Conservation (phyloP, 1,140 invertebrate species). For the Bactericera cockerelli region DNA sequence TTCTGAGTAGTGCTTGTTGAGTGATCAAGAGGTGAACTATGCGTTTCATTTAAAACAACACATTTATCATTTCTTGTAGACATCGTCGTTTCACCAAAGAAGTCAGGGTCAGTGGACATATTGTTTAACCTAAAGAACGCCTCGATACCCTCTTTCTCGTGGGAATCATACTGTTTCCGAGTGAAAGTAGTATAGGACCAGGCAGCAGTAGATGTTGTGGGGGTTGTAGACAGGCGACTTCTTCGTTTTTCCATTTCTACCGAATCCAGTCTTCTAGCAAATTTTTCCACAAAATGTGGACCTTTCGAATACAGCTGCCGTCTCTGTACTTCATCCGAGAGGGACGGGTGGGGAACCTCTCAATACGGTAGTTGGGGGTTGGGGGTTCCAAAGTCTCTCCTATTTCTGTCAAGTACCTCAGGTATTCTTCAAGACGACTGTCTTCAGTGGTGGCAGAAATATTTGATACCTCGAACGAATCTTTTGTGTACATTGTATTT, state of each 20-base stretch:
- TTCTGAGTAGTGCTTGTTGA: no score
- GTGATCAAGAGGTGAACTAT: no score
- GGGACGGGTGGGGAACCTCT: not conserved
- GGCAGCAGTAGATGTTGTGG: not conserved
- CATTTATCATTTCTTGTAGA: no score
- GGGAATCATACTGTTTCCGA: not conserved
- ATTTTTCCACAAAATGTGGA: not conserved
- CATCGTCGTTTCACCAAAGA: no score
- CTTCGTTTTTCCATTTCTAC: not conserved
- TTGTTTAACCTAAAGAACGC: not conserved
- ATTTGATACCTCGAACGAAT: no score
- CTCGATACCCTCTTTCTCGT: not conserved
- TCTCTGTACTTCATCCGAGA: not conserved
- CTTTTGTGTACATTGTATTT: no score
- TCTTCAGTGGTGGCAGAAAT: no score
- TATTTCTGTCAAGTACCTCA: not conserved
- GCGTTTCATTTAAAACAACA: no score
- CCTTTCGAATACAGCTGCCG: not conserved
- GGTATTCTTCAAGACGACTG: not conserved
- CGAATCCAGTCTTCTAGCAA: not conserved
- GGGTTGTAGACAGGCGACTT: not conserved
- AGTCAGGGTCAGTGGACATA: not conserved
- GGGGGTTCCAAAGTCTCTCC: not conserved
- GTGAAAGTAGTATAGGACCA: not conserved
- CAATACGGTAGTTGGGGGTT: not conserved